Evolutionary conservation across 2,113 vertebrate species (phyloP).

Genomic region (Diglossa brunneiventris): DNA sequence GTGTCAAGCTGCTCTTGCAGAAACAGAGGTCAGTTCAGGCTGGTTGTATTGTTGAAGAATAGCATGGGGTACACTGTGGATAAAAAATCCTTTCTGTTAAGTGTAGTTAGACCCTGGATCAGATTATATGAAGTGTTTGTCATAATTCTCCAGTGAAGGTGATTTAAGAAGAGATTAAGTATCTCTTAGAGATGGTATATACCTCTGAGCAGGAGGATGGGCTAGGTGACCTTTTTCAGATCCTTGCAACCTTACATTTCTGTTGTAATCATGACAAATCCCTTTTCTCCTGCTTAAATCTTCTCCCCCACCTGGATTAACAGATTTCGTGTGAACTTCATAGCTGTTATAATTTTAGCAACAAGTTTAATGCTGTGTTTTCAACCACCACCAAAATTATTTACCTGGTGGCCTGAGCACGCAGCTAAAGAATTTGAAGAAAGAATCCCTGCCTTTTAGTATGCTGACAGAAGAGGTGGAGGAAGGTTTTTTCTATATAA

Average conservation of each 20-base stretch:
- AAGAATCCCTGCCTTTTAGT: neutral
- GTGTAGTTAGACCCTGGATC: neutral
- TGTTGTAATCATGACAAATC: neutral
- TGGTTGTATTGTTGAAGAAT: neutral
- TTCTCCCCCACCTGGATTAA: neutral
- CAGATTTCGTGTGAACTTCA: neutral
- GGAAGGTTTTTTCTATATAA: neutral
- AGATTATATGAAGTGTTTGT: neutral
- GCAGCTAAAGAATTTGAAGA: neutral
- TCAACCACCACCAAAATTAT: neutral
- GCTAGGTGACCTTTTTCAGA: neutral
- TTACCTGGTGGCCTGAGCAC: neutral
- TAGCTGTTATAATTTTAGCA: neutral
- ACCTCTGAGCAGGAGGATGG: neutral
- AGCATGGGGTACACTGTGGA: neutral
- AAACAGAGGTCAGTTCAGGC: neutral
- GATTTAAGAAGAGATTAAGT: neutral
- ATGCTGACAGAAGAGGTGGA: neutral
- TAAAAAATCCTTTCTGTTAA: neutral
- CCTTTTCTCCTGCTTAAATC: neutral
- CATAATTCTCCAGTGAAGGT: neutral
- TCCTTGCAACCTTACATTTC: neutral
- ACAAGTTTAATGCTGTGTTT: neutral
- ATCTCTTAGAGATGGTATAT: neutral
- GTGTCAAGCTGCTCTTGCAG: neutral